Evolutionary conservation across 1,140 invertebrate genomes (phyloP).

Genomic region (Temnothorax curvispinosus): DNA sequence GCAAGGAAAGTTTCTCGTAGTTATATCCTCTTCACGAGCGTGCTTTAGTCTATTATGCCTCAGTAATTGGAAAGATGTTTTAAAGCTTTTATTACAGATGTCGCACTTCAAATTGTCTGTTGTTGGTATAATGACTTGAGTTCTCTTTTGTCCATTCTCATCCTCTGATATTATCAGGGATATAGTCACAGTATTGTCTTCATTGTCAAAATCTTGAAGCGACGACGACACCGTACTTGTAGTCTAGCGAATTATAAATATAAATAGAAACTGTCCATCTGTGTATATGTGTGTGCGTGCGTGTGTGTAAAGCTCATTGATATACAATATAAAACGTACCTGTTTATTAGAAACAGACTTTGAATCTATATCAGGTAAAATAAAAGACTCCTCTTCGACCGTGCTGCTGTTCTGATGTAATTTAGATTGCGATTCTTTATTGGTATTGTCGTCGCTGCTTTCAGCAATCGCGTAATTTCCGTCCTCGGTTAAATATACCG

Average conservation of each 20-base stretch:
- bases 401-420: slow-evolving; percentile 66
- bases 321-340: slow-evolving; percentile 64
- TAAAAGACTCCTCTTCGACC: slow-evolving; percentile 75
- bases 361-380: slow-evolving; percentile 76
- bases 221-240: slow-evolving; percentile 44
- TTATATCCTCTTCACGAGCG: slow-evolving; percentile 84
- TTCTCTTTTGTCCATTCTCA: slow-evolving; percentile 84
- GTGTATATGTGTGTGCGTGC: neutral
- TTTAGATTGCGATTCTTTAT: slow-evolving; percentile 72
- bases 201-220: slow-evolving; percentile 79
- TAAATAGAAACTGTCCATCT: neutral
- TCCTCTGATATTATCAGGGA: slow-evolving; percentile 85
- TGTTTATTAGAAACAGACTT: slow-evolving; percentile 72
- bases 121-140: slow-evolving; percentile 85
- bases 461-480: slow-evolving; percentile 84
- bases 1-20: slow-evolving; percentile 84
- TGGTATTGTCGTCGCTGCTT: slow-evolving; percentile 77
- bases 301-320: neutral
- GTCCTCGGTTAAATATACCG: slow-evolving; percentile 83
- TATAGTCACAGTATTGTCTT: slow-evolving; percentile 84
- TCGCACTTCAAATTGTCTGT: slow-evolving; percentile 83
- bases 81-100: slow-evolving; percentile 83
- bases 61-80: slow-evolving; percentile 83
- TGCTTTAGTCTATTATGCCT: slow-evolving; percentile 84
- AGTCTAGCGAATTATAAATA: slow-evolving; percentile 17